Base-by-base conservation (phyloP, 2,797 vertebrate species). In the Arrhamphus sclerolepis region DNA sequence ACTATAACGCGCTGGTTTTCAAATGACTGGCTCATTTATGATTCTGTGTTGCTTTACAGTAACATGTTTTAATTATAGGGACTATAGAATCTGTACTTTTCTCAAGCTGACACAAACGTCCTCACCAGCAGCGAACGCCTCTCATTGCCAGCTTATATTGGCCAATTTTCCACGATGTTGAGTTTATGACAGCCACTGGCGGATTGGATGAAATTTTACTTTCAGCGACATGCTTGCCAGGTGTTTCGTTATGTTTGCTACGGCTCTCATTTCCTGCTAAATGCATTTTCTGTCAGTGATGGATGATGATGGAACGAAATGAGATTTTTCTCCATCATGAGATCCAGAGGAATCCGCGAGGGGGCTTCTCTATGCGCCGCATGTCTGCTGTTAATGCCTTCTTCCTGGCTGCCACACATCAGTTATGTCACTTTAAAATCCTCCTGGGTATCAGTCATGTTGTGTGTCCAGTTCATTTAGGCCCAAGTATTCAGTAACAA, bases 161-260 rank as follows among this genome's bases (percentile, higher is more conserved):
- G 14, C 34, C 34, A 16, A 38, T 16, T 38, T 38, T 58, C 38
- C 19, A 47, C 62, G 67, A 61, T 47, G 28, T 40, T 19, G 22
- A 43, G 55, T 29, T 43, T 50, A 62, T 64, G 59, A 61, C 50
- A 61, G 51, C 55, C 51, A 6, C 0, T 7, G 22, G 19, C 28
- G 69, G 61, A 81, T 43, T 72, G 48, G 46, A 64, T 66, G 50
- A 64, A 51, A 72, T 56, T 67, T 43, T 46, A 70, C 65, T 44
- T 46, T 57, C 49, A 1, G 11, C 17, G 55, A 46, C 41, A 61
- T 43, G 61, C 46, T 61, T 42, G 43, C 70, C 63, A 75, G 58
- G 71, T 58, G 65, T 44, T 58, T 84, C 44, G 39, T 84, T 77
- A 71, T 14, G 28, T 62, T 60, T 3, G 1, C 42, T 46, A 41